These are phyloP conservation scores for Lepus timidus DNA, from an alignment of 2,113 vertebrate species.

Conservation along the genomic window DNA sequence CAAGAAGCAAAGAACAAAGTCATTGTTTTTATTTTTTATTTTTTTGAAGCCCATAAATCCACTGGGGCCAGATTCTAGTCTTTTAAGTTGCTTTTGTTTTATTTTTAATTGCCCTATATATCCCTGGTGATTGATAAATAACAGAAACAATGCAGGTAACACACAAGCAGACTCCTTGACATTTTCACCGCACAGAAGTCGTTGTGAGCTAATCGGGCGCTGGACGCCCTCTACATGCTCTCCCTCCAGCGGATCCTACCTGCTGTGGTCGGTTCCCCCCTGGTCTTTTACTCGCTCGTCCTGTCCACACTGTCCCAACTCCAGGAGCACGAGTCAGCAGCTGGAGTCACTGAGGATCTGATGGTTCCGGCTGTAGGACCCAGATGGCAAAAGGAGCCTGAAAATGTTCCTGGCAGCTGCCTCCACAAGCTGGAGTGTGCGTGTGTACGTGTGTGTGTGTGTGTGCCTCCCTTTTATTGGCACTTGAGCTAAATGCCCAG, in stretches of 20 bases:
- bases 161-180: not conserved
- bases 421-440: constrained; percentile 30
- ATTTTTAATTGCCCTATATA: not conserved
- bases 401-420: constrained; percentile 80
- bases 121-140: constrained; percentile 20
- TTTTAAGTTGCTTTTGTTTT: constrained; percentile 36
- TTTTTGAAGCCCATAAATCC: constrained; percentile 3
- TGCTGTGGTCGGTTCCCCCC: constrained; percentile 32
- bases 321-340: constrained; percentile 67
- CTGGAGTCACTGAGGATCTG: constrained; percentile 60
- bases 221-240: constrained; percentile 1
- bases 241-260: not conserved
- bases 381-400: constrained; percentile 75
- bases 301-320: constrained; percentile 48
- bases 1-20: too few relatives aligned
- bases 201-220: not conserved
- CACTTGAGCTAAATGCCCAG: constrained; percentile 77
- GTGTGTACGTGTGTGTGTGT: not conserved
- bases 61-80: not conserved
- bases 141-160: not conserved
- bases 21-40: not conserved
- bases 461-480: constrained; percentile 65
- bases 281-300: constrained; percentile 44
- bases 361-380: constrained; percentile 70
- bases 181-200: constrained; percentile 10